phyloP scores from a whole-genome alignment of 2,113 vertebrate genomes.

The Takifugu flavidus region DNA sequence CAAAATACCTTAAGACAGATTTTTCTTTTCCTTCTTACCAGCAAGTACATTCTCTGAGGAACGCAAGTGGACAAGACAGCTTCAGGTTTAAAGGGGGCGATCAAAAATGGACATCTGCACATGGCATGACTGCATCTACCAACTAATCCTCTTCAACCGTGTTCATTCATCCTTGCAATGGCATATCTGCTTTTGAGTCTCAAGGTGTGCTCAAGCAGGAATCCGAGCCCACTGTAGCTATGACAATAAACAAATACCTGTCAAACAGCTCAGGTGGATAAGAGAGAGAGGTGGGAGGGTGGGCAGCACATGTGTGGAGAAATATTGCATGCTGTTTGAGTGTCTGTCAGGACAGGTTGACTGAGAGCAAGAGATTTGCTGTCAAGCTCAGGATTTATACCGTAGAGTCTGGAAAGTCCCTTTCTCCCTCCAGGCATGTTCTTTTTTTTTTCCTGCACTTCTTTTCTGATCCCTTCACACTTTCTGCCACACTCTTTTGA shows the following conservation, averaged over 20 bases:
- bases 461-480: neutral
- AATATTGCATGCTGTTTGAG: conserved; percentile 22
- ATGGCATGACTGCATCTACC: conserved; percentile 32
- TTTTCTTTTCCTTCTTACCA: neutral
- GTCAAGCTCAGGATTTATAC: conserved; percentile 60
- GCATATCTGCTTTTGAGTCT: conserved; percentile 15
- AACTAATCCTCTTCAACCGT: conserved; percentile 26
- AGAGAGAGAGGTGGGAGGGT: conserved; percentile 14
- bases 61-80: neutral
- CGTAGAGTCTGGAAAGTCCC: conserved; percentile 62
- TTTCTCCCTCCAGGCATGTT: conserved; percentile 37
- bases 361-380: conserved; percentile 38
- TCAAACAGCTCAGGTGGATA: conserved; percentile 55
- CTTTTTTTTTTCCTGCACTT: neutral
- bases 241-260: conserved; percentile 66
- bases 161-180: conserved; percentile 38
- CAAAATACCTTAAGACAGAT: conserved; percentile 13
- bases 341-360: conserved; percentile 51
- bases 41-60: too few relatives aligned
- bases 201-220: conserved; percentile 21
- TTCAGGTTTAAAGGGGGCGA: neutral
- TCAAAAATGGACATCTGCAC: conserved; percentile 15
- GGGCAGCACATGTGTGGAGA: conserved; percentile 20
- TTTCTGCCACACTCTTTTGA: conserved; percentile 1
- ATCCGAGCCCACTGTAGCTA: conserved; percentile 52